Evolutionary conservation across 2,888 invertebrate species (phyloP).

Genomic region (Uropetala carovei): DNA sequence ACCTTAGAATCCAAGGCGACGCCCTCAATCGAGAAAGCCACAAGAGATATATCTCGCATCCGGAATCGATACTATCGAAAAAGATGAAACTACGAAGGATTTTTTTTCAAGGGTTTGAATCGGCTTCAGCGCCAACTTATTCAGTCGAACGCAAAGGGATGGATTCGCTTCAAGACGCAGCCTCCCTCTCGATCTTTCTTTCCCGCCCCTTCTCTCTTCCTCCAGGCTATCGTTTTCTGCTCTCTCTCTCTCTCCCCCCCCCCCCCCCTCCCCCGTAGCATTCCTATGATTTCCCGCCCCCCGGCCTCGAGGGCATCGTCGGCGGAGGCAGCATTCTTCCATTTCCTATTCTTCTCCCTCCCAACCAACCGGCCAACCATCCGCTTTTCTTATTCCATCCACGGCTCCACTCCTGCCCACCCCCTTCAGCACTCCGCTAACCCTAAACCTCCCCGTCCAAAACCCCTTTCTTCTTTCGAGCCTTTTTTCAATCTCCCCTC

Average conservation of each 20-base stretch:
- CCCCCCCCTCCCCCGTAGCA: neutral
- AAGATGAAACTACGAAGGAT: no score
- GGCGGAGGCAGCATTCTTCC: conserved; percentile 24
- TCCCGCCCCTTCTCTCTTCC: neutral
- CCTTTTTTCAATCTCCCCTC: neutral
- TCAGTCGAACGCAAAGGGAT: neutral
- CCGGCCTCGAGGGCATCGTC: conserved; percentile 19
- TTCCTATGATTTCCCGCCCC: conserved; percentile 23
- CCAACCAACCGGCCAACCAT: neutral
- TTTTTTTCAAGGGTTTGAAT: neutral
- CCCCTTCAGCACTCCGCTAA: conserved; percentile 10
- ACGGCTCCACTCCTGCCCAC: conserved; percentile 36
- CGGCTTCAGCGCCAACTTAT: neutral
- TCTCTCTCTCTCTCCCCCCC: neutral
- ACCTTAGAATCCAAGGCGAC: conserved; percentile 7
- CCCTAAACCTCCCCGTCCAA: neutral
- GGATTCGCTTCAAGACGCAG: neutral
- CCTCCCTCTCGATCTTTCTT: neutral
- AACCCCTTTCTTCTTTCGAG: neutral
- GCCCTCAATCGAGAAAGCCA: neutral
- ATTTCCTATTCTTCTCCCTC: neutral
- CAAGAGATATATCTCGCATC: no score
- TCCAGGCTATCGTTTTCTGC: conserved; percentile 32
- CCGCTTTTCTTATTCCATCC: conserved; percentile 54
- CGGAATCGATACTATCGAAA: no score